A percentile compares a stretch with the other conserved stretches of the same genome.
Evolutionary conservation across 1,140 invertebrate species (phyloP).

Genomic region (Trinorchestia longiramus): DNA sequence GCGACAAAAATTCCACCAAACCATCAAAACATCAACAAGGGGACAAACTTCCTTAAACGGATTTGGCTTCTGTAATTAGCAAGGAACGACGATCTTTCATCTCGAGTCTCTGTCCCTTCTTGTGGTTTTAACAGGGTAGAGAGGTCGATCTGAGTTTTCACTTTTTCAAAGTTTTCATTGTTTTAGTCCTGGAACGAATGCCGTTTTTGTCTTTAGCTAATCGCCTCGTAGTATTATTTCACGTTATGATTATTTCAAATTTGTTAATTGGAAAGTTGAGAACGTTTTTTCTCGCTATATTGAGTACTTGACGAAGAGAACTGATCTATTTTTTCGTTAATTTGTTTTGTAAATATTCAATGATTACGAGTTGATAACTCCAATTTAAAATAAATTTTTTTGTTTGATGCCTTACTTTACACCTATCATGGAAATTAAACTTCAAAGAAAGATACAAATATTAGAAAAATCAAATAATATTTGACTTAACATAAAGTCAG

Average conservation of each 20-base stretch:
- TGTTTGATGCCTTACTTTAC: too few species aligned
- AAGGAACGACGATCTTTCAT: slow-evolving; percentile 52
- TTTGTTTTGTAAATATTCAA: too few species aligned
- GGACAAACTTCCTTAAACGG: slow-evolving; percentile 52
- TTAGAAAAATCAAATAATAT: too few species aligned
- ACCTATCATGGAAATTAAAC: too few species aligned
- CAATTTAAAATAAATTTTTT: too few species aligned
- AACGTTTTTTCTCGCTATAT: background rate
- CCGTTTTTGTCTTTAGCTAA: background rate
- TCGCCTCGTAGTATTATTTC: background rate
- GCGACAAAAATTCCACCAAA: slow-evolving; percentile 47
- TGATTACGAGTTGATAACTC: too few species aligned
- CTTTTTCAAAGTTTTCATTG: background rate
- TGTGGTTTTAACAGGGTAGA: background rate
- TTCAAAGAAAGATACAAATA: too few species aligned
- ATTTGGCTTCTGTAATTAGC: slow-evolving; percentile 55
- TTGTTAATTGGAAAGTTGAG: background rate
- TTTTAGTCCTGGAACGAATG: background rate
- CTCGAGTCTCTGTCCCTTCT: slow-evolving; percentile 3
- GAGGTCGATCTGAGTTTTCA: background rate
- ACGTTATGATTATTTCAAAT: background rate
- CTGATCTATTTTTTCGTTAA: background rate
- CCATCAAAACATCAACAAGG: slow-evolving; percentile 54
- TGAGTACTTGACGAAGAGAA: background rate
- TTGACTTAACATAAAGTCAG: too few species aligned